Percentiles rank a stretch among this genome's conserved stretches.
Conservation (phyloP, 2,797 vertebrate genomes). For the Myotis vivesi region DNA sequence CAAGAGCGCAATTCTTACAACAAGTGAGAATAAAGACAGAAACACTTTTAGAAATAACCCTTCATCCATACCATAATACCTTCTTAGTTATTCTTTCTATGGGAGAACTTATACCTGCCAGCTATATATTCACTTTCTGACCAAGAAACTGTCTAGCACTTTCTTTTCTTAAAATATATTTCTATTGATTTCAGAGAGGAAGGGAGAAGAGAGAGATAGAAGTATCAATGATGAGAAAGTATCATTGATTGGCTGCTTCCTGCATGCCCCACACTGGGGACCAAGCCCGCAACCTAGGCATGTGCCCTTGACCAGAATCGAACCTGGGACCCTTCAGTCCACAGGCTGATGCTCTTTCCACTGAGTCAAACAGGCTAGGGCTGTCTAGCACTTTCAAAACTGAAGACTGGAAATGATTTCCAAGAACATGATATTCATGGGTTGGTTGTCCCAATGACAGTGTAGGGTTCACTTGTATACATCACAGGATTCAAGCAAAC, state of each 20-base stretch:
- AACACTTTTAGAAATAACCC: neutral
- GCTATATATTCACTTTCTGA: neutral
- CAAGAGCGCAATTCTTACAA: neutral
- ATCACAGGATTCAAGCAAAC: neutral
- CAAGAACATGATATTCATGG: neutral
- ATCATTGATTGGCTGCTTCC: no score
- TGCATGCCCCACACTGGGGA: no score
- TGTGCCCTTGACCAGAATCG: no score
- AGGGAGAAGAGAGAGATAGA: no score
- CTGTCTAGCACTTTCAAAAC: neutral
- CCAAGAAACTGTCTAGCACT: neutral
- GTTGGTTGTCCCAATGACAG: neutral
- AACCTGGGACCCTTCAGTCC: no score
- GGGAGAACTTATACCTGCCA: neutral
- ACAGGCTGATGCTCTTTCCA: no score
- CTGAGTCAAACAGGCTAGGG: neutral
- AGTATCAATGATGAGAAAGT: no score
- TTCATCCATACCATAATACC: neutral
- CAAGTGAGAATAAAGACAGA: slow-evolving; percentile 37
- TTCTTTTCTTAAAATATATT: neutral
- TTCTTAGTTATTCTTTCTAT: neutral
- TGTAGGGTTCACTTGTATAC: neutral
- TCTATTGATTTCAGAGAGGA: no score
- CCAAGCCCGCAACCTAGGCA: no score
- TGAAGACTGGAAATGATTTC: neutral